These are phyloP conservation scores for Typhlomys cinereus DNA, from an alignment of 2,113 vertebrate genomes.

Conservation along the genomic window DNA sequence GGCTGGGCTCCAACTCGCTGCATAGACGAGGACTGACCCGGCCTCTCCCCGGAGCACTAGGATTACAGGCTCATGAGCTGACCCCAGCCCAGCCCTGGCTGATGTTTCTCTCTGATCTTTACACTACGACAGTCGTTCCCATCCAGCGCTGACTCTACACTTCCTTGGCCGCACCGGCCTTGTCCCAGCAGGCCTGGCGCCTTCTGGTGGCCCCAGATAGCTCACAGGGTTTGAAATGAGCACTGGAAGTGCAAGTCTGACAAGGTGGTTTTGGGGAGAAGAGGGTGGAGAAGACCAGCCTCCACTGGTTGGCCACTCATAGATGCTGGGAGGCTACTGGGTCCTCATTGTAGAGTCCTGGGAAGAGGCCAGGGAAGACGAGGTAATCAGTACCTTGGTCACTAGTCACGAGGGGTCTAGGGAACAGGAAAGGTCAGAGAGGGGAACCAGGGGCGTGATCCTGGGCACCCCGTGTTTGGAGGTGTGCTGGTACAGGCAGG, in stretches of 20 bases:
- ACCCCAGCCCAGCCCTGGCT: neutral
- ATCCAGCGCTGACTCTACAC: too few species aligned
- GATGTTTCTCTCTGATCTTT: neutral
- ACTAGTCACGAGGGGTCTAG: neutral
- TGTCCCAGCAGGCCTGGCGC: too few species aligned
- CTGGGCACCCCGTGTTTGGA: neutral
- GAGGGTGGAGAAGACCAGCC: rapidly evolving
- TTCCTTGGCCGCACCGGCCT: too few species aligned
- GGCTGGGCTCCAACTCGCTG: too few species aligned
- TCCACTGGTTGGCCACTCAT: neutral
- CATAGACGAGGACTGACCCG: too few species aligned
- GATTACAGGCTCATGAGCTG: too few species aligned
- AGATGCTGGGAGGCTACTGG: too few species aligned
- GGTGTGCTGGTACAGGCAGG: neutral
- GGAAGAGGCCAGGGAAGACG: neutral
- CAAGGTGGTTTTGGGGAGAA: neutral
- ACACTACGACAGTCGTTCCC: neutral
- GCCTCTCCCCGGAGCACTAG: too few species aligned
- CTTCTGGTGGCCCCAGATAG: too few species aligned
- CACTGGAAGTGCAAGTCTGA: neutral
- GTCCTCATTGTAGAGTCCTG: neutral
- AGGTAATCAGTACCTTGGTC: neutral
- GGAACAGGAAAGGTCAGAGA: neutral
- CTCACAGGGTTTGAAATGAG: neutral
- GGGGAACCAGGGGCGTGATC: neutral